Conservation (phyloP, 2,888 invertebrate species). For the Drosophila testacea region DNA sequence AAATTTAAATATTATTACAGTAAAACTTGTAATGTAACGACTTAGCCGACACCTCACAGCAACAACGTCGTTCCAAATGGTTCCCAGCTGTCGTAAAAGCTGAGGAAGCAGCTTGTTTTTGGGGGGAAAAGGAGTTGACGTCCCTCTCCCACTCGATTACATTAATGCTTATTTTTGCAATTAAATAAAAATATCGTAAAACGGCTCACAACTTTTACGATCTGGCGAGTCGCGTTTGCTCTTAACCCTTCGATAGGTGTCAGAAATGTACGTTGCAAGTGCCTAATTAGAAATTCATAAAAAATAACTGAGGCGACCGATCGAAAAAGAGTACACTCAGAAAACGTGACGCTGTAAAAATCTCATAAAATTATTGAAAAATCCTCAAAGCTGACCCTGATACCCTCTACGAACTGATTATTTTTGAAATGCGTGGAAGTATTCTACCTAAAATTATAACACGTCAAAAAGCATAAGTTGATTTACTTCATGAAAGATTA, state of each 20-base stretch:
- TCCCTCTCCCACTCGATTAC: slow-evolving; percentile 33
- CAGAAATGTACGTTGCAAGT: slow-evolving; percentile 68
- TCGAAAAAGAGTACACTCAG: slow-evolving; percentile 26
- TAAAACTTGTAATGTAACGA: slow-evolving; percentile 59
- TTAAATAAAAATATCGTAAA: slow-evolving; percentile 78
- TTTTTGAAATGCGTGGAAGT: background rate
- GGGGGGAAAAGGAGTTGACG: background rate
- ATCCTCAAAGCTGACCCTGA: slow-evolving; percentile 19
- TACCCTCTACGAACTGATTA: background rate
- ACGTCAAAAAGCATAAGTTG: background rate
- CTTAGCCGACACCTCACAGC: slow-evolving; percentile 59
- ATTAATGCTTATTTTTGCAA: slow-evolving; percentile 63
- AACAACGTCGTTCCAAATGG: slow-evolving; percentile 47
- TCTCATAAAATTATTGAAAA: slow-evolving; percentile 50
- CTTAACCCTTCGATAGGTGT: slow-evolving; percentile 65
- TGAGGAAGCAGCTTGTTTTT: slow-evolving; percentile 19
- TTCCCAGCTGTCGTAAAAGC: slow-evolving; percentile 61
- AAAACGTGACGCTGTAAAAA: slow-evolving; percentile 66
- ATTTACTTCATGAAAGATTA: background rate
- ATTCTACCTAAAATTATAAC: no score
- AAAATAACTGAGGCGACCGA: slow-evolving; percentile 15
- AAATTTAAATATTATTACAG: slow-evolving; percentile 62
- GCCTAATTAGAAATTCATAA: slow-evolving; percentile 76
- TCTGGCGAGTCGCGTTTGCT: slow-evolving; percentile 23
- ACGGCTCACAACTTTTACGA: slow-evolving; percentile 57